These are phyloP conservation scores for Promerops cafer DNA, from an alignment of 2,113 vertebrate genomes.

Conservation along the genomic window DNA sequence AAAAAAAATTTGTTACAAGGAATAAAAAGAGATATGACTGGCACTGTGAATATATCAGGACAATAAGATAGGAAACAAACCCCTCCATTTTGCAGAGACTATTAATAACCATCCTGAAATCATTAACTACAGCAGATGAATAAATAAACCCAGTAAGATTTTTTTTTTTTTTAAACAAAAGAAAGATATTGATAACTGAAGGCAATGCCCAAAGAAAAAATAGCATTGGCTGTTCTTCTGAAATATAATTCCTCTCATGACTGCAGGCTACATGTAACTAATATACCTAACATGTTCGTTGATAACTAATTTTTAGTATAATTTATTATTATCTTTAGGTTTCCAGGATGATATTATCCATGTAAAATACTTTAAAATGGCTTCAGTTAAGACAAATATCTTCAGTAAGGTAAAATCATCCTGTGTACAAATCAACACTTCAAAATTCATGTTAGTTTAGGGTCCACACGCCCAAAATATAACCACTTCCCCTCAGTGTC, in stretches of 20 bases:
- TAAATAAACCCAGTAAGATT: not conserved
- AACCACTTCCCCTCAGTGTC: not conserved
- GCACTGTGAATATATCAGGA: not conserved
- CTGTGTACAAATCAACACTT: not conserved
- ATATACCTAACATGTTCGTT: rapidly evolving
- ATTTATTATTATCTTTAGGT: not conserved
- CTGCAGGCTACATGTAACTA: not conserved
- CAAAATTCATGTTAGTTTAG: not conserved
- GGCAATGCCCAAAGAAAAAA: not conserved
- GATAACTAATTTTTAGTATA: not conserved
- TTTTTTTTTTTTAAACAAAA: not conserved
- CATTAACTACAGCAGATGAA: not conserved
- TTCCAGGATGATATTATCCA: not conserved
- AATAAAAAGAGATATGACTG: not conserved
- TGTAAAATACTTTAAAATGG: not conserved
- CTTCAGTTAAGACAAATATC: not conserved
- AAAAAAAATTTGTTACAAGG: not conserved
- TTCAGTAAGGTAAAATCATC: not conserved
- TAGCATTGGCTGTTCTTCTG: not conserved
- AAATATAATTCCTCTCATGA: not conserved
- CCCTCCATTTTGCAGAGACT: not conserved
- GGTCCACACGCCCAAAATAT: not conserved
- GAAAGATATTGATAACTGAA: not conserved
- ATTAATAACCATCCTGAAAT: not conserved
- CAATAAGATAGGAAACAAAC: not conserved